A percentile compares a stretch with the other conserved stretches of the same genome.
These are phyloP conservation scores for Dufourea novaeangliae DNA, from an alignment of 1,140 invertebrate species.

Conservation along the genomic window DNA sequence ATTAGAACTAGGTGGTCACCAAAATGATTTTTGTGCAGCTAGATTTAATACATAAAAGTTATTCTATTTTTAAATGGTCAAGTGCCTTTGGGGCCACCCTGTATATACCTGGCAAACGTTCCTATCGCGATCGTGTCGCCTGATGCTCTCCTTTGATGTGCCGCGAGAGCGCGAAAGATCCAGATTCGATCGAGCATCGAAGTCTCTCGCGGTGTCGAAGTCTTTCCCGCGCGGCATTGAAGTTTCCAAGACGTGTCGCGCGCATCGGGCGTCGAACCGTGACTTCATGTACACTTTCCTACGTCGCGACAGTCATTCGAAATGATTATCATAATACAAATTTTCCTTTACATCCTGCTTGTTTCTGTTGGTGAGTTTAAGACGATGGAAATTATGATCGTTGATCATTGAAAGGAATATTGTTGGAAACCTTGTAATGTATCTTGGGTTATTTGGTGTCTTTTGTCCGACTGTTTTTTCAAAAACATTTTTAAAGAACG, in stretches of 20 bases:
- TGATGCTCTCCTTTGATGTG: conserved; percentile 58
- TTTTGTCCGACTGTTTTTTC: background rate
- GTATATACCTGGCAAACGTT: conserved; percentile 47
- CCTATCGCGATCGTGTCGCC: conserved; percentile 44
- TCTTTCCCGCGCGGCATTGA: background rate
- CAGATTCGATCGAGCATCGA: conserved; percentile 18
- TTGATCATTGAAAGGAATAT: no score
- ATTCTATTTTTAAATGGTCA: no score
- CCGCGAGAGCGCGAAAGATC: conserved; percentile 21
- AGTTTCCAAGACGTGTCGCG: background rate
- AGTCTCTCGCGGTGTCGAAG: background rate
- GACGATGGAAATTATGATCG: no score
- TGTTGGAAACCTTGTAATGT: no score
- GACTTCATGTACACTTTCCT: background rate
- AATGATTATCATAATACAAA: background rate
- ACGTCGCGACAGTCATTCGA: background rate
- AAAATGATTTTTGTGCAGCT: no score
- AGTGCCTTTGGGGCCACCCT: no score
- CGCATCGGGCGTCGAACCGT: background rate
- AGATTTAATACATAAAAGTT: no score
- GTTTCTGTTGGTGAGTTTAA: no score
- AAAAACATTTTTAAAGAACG: no score
- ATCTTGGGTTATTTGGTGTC: no score
- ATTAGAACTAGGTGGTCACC: no score
- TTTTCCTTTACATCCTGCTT: no score